Base-by-base conservation (phyloP, 2,113 vertebrate genomes). In the Malurus elegans region DNA sequence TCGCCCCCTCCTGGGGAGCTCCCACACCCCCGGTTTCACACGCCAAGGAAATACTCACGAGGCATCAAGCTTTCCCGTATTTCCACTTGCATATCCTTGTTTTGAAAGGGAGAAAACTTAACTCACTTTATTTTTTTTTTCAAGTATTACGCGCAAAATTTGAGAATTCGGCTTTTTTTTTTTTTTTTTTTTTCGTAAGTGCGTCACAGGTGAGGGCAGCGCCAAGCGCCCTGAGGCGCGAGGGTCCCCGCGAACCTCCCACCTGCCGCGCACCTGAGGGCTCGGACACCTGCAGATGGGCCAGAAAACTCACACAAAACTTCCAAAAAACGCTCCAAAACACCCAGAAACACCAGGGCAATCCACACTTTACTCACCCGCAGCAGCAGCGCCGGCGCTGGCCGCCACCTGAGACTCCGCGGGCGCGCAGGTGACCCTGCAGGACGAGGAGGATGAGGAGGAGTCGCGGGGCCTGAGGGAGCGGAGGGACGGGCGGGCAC, bases 191-290 rank as follows among this genome's bases (percentile, higher is more conserved):
- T 38, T 38, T 9, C n/a, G n/a, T 5, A 56, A 18, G 3, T 23
- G 23, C 11, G 8, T 7, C 18, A 6, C 4, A 23, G 18, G 18
- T 5, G 9, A 56, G 23, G 23, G 31, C 26, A 10, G 24, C 0
- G 0, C 16, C 34, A 4, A 32, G 12, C 28, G 12, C 28, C 9
- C 26, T 15, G 9, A 18, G 31, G 3, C 0, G 12, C 3, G 20
- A 31, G 29, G 15, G 31, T 34, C 16, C 2, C 2, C 44, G 20
- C 4, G 18, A 32, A 9, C 20, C 32, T 0, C 34, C 1, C 50
- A 9, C 29, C 53, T 4, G 7, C 0, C 1, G 5, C 0, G 1
- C 0, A 1, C n/a, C 8, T 0, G 0, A 16, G 7, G 5, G 8
- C 47, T 23, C 1, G 9, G 42, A 44, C 42, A 44, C 16, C 42